Percentiles rank a stretch among this genome's conserved stretches.
These are phyloP conservation scores for Drosophila kohkoa DNA, from an alignment of 1,140 invertebrate species.

Conservation along the genomic window DNA sequence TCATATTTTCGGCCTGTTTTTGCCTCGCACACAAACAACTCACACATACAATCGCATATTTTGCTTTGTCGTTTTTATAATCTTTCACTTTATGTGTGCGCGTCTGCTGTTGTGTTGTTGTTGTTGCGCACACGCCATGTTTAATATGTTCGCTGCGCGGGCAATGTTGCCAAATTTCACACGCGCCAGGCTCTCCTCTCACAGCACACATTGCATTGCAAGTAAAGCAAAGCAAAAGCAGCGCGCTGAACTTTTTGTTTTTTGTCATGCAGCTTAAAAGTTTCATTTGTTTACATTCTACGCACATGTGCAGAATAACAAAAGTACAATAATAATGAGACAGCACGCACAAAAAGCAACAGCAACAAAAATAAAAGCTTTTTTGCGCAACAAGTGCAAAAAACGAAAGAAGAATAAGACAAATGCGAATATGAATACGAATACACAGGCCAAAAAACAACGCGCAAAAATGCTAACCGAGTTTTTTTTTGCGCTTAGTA, in stretches of 20 bases:
- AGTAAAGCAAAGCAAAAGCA: not conserved
- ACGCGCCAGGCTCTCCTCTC: not conserved
- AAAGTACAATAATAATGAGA: constrained; percentile 58
- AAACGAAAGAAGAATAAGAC: constrained; percentile 29
- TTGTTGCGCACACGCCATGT: not conserved
- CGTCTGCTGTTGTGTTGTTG: too few species aligned
- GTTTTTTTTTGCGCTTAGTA: constrained; percentile 40
- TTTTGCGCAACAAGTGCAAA: constrained; percentile 74
- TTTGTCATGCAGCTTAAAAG: constrained; percentile 67
- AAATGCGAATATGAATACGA: constrained; percentile 20
- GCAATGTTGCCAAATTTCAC: constrained; percentile 75
- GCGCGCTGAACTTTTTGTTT: constrained; percentile 40
- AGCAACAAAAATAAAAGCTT: constrained; percentile 53
- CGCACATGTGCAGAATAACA: constrained; percentile 81
- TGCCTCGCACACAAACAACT: constrained; percentile 43
- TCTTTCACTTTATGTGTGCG: constrained; percentile 50
- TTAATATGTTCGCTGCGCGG: not conserved
- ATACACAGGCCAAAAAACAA: constrained; percentile 44
- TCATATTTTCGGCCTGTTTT: constrained; percentile 73
- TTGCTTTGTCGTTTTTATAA: constrained; percentile 49
- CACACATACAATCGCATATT: constrained; percentile 23
- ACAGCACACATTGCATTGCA: not conserved
- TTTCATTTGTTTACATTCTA: constrained; percentile 82
- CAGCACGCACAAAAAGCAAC: constrained; percentile 50
- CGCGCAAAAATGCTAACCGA: constrained; percentile 29